Evolutionary conservation across 1,140 invertebrate species (phyloP).

Genomic region (Drosophila busckii): DNA sequence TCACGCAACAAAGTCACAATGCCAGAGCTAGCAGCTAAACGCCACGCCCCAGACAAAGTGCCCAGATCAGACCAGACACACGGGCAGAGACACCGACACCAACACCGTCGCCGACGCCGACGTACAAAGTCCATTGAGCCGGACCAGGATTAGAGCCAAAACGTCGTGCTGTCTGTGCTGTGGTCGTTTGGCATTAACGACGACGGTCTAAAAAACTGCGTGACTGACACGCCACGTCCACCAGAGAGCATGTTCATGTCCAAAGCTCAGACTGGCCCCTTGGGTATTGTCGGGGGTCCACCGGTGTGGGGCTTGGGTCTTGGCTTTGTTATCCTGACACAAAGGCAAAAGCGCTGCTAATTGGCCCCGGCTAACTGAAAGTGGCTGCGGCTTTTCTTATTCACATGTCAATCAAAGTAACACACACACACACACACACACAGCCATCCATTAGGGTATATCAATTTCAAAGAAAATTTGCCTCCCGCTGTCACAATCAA

Average conservation of each 20-base stretch:
- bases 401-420: conserved; percentile 70
- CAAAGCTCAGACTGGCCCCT: conserved; percentile 5
- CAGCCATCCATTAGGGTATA: conserved; percentile 44
- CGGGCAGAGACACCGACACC: no score
- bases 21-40: no score
- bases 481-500: conserved; percentile 66
- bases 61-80: conserved; percentile 1
- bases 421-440: conserved; percentile 22
- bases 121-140: no score
- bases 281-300: conserved; percentile 7
- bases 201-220: conserved; percentile 68
- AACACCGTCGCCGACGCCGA: background rate
- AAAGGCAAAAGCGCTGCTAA: conserved; percentile 73
- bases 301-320: conserved; percentile 48
- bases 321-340: conserved; percentile 59
- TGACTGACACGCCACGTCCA: conserved; percentile 67
- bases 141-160: conserved; percentile 4
- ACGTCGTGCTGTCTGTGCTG: conserved; percentile 33
- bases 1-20: conserved; percentile 73
- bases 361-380: conserved; percentile 75
- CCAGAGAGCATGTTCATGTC: conserved; percentile 10
- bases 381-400: conserved; percentile 68
- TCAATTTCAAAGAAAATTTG: conserved; percentile 57
- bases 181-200: conserved; percentile 41
- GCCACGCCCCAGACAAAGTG: conserved; percentile 38